Evolutionary conservation across 2,888 invertebrate genomes (phyloP).

Genomic region (Cristatella mucedo): DNA sequence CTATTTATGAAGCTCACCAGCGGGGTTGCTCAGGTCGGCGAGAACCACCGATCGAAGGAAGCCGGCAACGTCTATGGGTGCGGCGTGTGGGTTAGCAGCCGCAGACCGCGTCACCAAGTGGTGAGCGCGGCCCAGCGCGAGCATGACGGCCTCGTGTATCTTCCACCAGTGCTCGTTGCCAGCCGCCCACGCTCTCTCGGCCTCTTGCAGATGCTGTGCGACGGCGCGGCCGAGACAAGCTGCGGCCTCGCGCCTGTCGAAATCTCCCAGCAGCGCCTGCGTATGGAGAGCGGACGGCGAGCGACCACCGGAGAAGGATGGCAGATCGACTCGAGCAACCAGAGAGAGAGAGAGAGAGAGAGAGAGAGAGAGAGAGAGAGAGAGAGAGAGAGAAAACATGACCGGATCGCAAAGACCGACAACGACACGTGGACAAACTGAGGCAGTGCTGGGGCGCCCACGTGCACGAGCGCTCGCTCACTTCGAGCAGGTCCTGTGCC

Average conservation of each 20-base stretch:
- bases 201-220: conserved; percentile 47
- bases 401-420: too few species aligned
- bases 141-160: conserved; percentile 49
- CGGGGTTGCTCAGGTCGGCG: conserved; percentile 39
- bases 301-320: too few species aligned
- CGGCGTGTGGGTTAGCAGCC: too few species aligned
- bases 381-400: too few species aligned
- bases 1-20: too few species aligned
- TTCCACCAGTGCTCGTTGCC: conserved; percentile 52
- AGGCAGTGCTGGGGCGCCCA: neutral
- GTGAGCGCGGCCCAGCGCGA: conserved; percentile 46
- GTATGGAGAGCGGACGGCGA: too few species aligned
- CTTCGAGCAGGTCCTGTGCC: conserved; percentile 48
- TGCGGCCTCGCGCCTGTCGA: too few species aligned
- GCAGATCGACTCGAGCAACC: too few species aligned
- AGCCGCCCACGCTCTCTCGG: conserved; percentile 41
- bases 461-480: conserved; percentile 23
- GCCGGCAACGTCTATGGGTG: conserved; percentile 36
- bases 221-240: conserved; percentile 46
- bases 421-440: neutral
- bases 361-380: too few species aligned
- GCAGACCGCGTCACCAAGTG: conserved; percentile 36
- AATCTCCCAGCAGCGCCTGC: too few species aligned
- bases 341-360: too few species aligned
- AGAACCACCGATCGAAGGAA: conserved; percentile 43